Conservation (phyloP, 2,797 vertebrate species). For the Oreochromis grahami region DNA sequence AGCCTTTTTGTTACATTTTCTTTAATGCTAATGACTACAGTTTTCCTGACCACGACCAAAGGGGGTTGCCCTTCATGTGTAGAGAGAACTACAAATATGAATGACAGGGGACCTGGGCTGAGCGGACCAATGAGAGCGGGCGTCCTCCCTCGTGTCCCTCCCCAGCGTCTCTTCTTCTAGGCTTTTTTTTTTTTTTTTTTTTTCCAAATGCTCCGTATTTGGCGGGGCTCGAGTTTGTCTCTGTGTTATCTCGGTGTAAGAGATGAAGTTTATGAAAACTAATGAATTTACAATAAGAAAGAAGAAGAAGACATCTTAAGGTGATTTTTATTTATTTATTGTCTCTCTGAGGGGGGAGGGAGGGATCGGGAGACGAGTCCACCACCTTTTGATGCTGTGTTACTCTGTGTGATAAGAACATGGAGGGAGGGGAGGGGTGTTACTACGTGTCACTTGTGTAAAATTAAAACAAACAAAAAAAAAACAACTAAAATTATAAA, state of each 20-base stretch:
- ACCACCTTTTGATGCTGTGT: conserved; percentile 68
- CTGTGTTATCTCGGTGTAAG: conserved; percentile 52
- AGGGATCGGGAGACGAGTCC: conserved; percentile 46
- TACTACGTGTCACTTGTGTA: conserved; percentile 69
- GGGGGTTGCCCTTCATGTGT: conserved; percentile 68
- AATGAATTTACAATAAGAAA: conserved; percentile 54
- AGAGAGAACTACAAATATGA: conserved; percentile 57
- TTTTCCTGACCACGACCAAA: conserved; percentile 74
- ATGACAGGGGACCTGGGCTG: conserved; percentile 41
- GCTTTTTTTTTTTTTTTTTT: conserved; percentile 58
- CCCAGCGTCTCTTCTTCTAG: conserved; percentile 41
- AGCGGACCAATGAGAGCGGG: conserved; percentile 41
- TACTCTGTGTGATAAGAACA: conserved; percentile 65
- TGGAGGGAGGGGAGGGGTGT: conserved; percentile 19
- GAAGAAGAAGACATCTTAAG: conserved; percentile 56
- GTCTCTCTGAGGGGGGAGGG: conserved; percentile 50
- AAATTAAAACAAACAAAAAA: conserved; percentile 59
- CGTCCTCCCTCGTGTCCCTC: conserved; percentile 39
- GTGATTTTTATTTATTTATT: conserved; percentile 86
- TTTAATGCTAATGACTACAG: conserved; percentile 60
- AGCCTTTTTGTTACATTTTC: conserved; percentile 44
- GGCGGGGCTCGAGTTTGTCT: conserved; percentile 31
- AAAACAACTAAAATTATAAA: conserved; percentile 79
- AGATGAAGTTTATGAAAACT: conserved; percentile 67
- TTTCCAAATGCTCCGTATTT: conserved; percentile 42